Evolutionary conservation across 2,113 vertebrate genomes (phyloP).

Genomic region (Saguinus imperator): DNA sequence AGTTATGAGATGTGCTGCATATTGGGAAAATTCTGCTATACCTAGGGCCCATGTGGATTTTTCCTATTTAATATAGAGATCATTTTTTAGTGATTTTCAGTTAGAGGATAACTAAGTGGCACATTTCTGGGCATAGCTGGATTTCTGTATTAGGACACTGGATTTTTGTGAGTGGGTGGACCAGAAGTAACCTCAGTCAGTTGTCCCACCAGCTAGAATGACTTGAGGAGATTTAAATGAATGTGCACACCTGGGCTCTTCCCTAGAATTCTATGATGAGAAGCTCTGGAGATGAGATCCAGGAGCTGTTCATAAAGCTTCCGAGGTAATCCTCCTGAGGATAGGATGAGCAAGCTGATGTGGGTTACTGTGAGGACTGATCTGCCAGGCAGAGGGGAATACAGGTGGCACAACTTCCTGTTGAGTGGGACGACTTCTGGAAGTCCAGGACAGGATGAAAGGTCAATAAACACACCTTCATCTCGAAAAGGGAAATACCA

Average conservation of each 20-base stretch:
- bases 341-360: too few relatives aligned
- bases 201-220: not conserved
- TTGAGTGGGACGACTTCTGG: not conserved
- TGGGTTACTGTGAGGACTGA: not conserved
- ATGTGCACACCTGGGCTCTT: rapidly evolving
- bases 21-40: not conserved
- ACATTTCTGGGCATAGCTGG: rapidly evolving
- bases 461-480: too few relatives aligned
- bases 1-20: too few relatives aligned
- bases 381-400: not conserved
- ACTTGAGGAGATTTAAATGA: not conserved
- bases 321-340: not conserved
- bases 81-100: not conserved
- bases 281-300: rapidly evolving
- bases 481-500: not conserved
- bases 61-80: not conserved
- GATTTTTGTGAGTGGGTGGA: not conserved
- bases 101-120: not conserved
- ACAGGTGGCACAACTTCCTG: rapidly evolving
- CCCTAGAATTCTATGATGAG: too few relatives aligned
- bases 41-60: rapidly evolving
- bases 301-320: too few relatives aligned
- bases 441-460: not conserved
- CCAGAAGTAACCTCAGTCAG: rapidly evolving
- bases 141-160: not conserved